phyloP scores from a whole-genome alignment of 2,113 vertebrate genomes.

The Pollachius pollachius region DNA sequence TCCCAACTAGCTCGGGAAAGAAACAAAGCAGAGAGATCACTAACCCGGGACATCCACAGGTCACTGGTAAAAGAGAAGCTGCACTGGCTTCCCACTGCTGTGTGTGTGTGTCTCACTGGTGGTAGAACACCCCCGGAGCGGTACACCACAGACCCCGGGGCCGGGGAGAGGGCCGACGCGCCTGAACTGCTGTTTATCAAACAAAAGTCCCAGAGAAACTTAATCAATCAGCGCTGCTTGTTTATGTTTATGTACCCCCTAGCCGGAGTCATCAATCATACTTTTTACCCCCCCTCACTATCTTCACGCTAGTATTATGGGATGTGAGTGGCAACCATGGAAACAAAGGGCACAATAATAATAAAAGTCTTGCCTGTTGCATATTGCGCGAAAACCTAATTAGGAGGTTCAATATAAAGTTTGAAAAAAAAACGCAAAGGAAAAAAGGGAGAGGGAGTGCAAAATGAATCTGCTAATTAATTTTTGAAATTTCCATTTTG shows the following conservation, averaged over 20 bases:
- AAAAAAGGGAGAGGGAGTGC: slow-evolving; percentile 14
- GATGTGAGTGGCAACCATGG: slow-evolving; percentile 43
- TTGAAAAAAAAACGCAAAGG: too few relatives aligned
- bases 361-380: slow-evolving; percentile 61
- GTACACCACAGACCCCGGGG: slow-evolving; percentile 46
- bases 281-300: slow-evolving; percentile 30
- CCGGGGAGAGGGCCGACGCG: slow-evolving; percentile 34
- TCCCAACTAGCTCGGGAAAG: too few relatives aligned
- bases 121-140: slow-evolving; percentile 51
- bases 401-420: slow-evolving; percentile 31
- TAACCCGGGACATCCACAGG: slow-evolving; percentile 42
- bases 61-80: slow-evolving; percentile 71
- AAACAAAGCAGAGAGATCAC: slow-evolving; percentile 49
- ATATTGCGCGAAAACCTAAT: slow-evolving; percentile 62
- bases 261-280: slow-evolving; percentile 71
- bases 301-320: slow-evolving; percentile 50
- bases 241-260: slow-evolving; percentile 70
- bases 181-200: slow-evolving; percentile 71
- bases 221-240: slow-evolving; percentile 70
- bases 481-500: slow-evolving; percentile 43
- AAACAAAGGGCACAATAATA: slow-evolving; percentile 60
- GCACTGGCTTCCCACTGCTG: slow-evolving; percentile 59
- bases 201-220: slow-evolving; percentile 64
- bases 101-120: slow-evolving; percentile 38
- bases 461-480: slow-evolving; percentile 61